Evolutionary conservation across 2,888 invertebrate species (phyloP).

Genomic region (Idaea aversata): DNA sequence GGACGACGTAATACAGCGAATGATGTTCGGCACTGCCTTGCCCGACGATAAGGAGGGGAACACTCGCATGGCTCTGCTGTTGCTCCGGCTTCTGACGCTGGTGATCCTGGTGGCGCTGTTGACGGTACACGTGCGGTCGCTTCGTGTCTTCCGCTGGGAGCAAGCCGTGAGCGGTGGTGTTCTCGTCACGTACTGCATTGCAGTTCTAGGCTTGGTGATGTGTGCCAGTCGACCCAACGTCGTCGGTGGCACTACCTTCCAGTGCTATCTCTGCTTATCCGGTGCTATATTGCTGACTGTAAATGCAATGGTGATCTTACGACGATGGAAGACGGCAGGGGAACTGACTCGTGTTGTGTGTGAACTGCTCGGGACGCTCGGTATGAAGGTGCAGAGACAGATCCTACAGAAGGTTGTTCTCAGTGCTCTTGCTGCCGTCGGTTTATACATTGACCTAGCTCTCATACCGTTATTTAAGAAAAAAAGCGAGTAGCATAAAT

Average conservation of each 20-base stretch:
- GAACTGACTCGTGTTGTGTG: slow-evolving; percentile 52
- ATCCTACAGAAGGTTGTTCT: slow-evolving; percentile 43
- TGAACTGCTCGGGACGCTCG: slow-evolving; percentile 49
- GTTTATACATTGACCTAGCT: slow-evolving; percentile 36
- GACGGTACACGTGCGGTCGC: slow-evolving; percentile 49
- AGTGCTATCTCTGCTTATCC: slow-evolving; percentile 48
- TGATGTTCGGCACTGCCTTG: neutral
- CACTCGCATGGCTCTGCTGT: slow-evolving; percentile 22
- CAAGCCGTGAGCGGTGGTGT: slow-evolving; percentile 57
- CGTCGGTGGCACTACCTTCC: slow-evolving; percentile 37
- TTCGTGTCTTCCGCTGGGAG: slow-evolving; percentile 62
- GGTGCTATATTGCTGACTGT: slow-evolving; percentile 45
- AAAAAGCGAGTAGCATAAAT: neutral
- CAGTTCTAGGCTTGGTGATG: slow-evolving; percentile 42
- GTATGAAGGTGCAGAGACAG: slow-evolving; percentile 48
- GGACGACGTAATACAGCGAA: too few species aligned
- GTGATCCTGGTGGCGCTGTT: slow-evolving; percentile 40
- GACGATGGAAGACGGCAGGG: slow-evolving; percentile 46
- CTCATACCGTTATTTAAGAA: slow-evolving; percentile 9
- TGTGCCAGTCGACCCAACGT: slow-evolving; percentile 36
- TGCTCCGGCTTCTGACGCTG: slow-evolving; percentile 40
- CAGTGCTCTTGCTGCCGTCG: slow-evolving; percentile 33
- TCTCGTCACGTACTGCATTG: slow-evolving; percentile 50
- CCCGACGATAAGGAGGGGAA: neutral
- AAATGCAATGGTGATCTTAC: slow-evolving; percentile 49